A percentile compares a stretch with the other conserved stretches of the same genome.
Evolutionary conservation across 2,113 vertebrate species (phyloP).

Genomic region (Regulus satrapa): DNA sequence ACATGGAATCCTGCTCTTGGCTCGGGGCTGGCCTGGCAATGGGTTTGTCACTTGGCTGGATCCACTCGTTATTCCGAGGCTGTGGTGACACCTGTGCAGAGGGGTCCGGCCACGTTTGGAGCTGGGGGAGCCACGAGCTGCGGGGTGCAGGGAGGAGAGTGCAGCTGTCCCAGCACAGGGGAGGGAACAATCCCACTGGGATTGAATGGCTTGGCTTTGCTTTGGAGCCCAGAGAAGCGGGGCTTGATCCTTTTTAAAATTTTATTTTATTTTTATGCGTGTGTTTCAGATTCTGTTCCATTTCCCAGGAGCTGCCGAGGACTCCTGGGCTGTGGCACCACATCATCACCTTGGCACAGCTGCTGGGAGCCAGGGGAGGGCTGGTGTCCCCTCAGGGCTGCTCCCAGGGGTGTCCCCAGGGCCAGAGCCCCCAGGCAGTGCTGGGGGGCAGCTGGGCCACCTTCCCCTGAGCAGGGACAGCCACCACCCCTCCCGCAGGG

Average conservation of each 20-base stretch:
- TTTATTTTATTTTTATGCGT: too few relatives aligned
- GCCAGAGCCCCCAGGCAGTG: fast-evolving
- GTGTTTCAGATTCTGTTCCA: not conserved
- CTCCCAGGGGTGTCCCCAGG: not conserved
- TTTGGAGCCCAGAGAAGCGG: not conserved
- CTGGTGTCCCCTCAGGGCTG: not conserved
- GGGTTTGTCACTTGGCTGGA: not conserved
- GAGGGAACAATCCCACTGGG: not conserved
- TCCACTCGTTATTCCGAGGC: not conserved
- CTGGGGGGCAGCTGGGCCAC: not conserved
- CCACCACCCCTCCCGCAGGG: not conserved
- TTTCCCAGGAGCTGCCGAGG: not conserved
- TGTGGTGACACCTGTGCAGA: not conserved
- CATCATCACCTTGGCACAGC: not conserved
- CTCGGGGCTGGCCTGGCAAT: not conserved
- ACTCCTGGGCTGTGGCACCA: not conserved
- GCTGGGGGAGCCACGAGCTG: not conserved
- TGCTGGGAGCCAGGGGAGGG: not conserved
- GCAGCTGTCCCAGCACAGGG: not conserved
- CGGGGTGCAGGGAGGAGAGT: fast-evolving
- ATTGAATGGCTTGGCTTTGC: not conserved
- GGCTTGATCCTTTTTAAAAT: fast-evolving
- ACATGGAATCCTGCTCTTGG: not conserved
- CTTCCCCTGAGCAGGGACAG: not conserved
- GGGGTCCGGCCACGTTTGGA: not conserved